Evolutionary conservation across 1,140 invertebrate species (phyloP).

Genomic region (Uloborus diversus): DNA sequence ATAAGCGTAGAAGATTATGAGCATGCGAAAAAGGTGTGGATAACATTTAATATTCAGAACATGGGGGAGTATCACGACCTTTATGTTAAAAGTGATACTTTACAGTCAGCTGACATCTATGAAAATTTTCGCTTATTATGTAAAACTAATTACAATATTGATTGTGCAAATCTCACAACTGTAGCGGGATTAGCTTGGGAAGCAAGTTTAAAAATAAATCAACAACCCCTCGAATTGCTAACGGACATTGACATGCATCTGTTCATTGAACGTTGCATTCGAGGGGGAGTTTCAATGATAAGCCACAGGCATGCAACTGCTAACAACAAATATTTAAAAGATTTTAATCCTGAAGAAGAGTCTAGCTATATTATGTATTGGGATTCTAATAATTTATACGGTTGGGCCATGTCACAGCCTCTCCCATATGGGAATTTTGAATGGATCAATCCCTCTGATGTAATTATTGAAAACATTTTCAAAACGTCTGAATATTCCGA

Average conservation of each 20-base stretch:
- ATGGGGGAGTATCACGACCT: conserved; percentile 21
- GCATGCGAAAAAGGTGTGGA: conserved; percentile 1
- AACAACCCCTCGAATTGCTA: not conserved
- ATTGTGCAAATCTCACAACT: not conserved
- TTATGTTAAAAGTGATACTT: not conserved
- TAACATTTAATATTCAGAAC: not conserved
- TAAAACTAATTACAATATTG: not conserved
- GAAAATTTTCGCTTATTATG: not conserved
- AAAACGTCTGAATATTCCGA: not conserved
- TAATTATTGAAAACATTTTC: not conserved
- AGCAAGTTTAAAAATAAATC: not conserved
- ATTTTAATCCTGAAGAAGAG: not conserved
- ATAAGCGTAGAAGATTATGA: not conserved
- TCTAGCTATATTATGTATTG: not conserved
- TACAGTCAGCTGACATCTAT: conserved; percentile 3
- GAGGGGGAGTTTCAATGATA: not conserved
- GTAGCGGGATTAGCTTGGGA: conserved; percentile 10
- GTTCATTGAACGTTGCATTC: not conserved
- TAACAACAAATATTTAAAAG: not conserved
- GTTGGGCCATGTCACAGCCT: not conserved
- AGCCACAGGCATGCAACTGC: not conserved
- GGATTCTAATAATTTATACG: not conserved
- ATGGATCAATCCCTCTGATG: not conserved
- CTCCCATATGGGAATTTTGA: not conserved
- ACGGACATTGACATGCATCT: conserved; percentile 12